Evolutionary conservation across 2,888 invertebrate genomes (phyloP).

Genomic region (Drosophila lutescens): DNA sequence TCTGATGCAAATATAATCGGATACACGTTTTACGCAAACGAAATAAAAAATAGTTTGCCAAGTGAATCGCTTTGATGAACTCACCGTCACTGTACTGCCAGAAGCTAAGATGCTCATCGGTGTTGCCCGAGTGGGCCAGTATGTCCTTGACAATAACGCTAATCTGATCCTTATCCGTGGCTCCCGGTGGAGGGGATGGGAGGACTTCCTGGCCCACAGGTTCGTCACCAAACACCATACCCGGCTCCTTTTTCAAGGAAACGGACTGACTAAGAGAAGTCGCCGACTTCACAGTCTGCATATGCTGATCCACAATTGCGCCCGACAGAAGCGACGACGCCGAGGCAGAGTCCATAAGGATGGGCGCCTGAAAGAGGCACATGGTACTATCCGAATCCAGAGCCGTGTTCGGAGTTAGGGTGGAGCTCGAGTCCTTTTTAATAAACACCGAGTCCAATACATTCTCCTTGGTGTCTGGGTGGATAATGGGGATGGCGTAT

Average conservation of each 20-base stretch:
- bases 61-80: not conserved
- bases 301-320: conserved; percentile 67
- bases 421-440: conserved; percentile 59
- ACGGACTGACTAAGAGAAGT: not conserved
- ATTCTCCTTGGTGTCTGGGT: conserved; percentile 82
- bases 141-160: conserved; percentile 71
- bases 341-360: conserved; percentile 25
- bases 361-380: conserved; percentile 44
- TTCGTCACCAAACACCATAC: conserved; percentile 13
- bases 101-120: conserved; percentile 67
- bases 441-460: conserved; percentile 69
- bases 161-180: conserved; percentile 66
- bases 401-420: conserved; percentile 53
- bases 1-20: no score
- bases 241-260: conserved; percentile 17
- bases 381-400: conserved; percentile 39
- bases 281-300: conserved; percentile 63
- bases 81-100: conserved; percentile 69
- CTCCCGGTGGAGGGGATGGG: not conserved
- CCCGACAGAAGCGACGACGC: conserved; percentile 36
- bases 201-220: not conserved
- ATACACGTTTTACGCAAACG: no score
- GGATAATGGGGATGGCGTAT: conserved; percentile 82
- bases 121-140: conserved; percentile 57
- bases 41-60: not conserved